Evolutionary conservation across 2,113 vertebrate genomes (phyloP), one percentile per base, ranked within the genome.

Genomic region (Syngnathoides biaculeatus): DNA sequence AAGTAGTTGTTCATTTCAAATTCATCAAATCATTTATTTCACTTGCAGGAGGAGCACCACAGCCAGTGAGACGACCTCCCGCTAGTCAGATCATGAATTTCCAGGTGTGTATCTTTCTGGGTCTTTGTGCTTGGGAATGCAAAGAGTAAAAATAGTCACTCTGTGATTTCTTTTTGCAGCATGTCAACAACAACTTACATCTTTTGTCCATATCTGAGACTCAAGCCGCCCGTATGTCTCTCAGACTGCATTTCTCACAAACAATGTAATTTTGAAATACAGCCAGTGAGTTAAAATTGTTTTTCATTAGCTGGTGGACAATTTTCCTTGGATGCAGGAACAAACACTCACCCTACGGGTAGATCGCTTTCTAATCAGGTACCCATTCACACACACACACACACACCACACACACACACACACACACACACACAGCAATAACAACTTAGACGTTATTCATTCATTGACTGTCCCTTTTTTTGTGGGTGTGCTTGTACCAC

Each of bases 81-180:
- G 2, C 38, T 39, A 24, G 8, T 4, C 2, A 2, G 69, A 79
- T 14, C 65, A 58, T 63, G 42, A 68, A 75, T 67, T 0, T 53
- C 38, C 72, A 73, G 88, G 84, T 83, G 38, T 64, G 83, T 76
- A 12, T 78, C 6, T 62, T 0, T 12, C 12, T 42, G 30, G 61
- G 20, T 68, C 11, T 42, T 11, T 42, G 24, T 42, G 19, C 64
- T 50, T 53, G 20, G 56, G 3, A 60, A 8, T 24, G 47, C 24
- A 68, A 45, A 20, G 30, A 53, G 61, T 17, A 35, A 17, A 62
- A 26, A 38, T 14, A 64, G 38, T 14, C 12, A 42, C 65, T 70
- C 19, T 67, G 30, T 60, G 17, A 56, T 69, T 69, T 74, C 38
- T 64, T 70, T 24, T 30, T 17, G 64, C 79, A 88, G 85, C 43